Percentiles rank a stretch among this genome's conserved stretches.
phyloP scores from a whole-genome alignment of 2,888 invertebrate genomes.

The Danaus chrysippus region DNA sequence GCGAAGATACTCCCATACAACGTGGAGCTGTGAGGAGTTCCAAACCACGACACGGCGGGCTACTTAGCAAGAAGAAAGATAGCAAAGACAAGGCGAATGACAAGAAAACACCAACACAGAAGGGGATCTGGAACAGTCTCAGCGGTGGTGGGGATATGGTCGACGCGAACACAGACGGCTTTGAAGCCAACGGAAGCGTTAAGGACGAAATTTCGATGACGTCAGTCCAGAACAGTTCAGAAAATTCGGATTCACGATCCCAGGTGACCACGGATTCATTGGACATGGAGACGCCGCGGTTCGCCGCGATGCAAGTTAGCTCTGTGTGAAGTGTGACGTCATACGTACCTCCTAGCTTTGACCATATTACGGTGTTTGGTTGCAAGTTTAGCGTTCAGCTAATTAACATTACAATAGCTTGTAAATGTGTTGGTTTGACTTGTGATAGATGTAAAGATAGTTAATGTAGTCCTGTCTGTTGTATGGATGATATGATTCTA shows the following conservation, averaged over 20 bases:
- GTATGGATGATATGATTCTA: conserved; percentile 2
- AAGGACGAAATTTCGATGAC: conserved; percentile 73
- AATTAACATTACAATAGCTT: not conserved
- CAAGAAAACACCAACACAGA: conserved; percentile 70
- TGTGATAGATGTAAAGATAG: not conserved
- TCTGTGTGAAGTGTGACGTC: conserved; percentile 62
- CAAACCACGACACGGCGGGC: conserved; percentile 82
- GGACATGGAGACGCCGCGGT: conserved; percentile 72
- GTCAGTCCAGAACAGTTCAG: conserved; percentile 60
- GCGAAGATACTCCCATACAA: conserved; percentile 77
- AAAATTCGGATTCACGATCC: conserved; percentile 70
- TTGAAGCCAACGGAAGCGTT: conserved; percentile 63
- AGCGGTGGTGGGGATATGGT: conserved; percentile 71
- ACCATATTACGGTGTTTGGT: not conserved
- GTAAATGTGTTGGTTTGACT: not conserved
- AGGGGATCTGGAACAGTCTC: conserved; percentile 69
- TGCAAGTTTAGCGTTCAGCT: not conserved
- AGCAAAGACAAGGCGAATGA: conserved; percentile 66
- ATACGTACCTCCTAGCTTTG: conserved; percentile 13
- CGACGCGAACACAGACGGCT: conserved; percentile 61
- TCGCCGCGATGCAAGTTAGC: conserved; percentile 80
- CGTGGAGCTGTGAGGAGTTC: conserved; percentile 74
- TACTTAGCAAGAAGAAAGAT: conserved; percentile 82
- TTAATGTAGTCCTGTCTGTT: not conserved
- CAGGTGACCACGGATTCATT: conserved; percentile 73